Conservation (phyloP, 2,797 vertebrate genomes). For the Sparidentex hasta region DNA sequence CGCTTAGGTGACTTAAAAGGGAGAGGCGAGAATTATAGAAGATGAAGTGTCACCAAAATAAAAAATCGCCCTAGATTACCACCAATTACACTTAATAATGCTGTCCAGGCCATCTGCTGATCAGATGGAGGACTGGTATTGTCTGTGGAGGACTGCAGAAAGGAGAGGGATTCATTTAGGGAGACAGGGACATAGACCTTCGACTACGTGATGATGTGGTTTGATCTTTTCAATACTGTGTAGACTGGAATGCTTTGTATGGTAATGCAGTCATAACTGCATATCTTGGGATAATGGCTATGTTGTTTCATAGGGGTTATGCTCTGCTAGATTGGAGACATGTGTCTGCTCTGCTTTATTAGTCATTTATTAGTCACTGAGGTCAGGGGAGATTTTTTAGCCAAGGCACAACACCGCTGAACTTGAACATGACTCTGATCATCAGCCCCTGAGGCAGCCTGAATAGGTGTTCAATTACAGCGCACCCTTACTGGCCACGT, state of each 20-base stretch:
- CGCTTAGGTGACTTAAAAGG: conserved; percentile 93
- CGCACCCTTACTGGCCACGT: conserved; percentile 52
- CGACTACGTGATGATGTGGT: conserved; percentile 69
- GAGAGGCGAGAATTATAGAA: conserved; percentile 92
- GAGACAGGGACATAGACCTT: conserved; percentile 60
- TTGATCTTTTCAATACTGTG: conserved; percentile 66
- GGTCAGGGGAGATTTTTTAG: conserved; percentile 72
- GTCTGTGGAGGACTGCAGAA: conserved; percentile 58
- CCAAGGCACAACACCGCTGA: conserved; percentile 76
- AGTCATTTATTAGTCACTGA: conserved; percentile 82
- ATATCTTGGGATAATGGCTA: conserved; percentile 69
- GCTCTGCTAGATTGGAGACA: conserved; percentile 78
- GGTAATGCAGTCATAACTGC: conserved; percentile 71
- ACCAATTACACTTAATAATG: conserved; percentile 88
- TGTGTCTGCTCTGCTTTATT: conserved; percentile 80
- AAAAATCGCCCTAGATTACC: conserved; percentile 88
- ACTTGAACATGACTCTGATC: conserved; percentile 73
- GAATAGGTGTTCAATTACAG: conserved; percentile 71
- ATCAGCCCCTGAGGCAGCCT: conserved; percentile 65
- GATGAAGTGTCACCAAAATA: conserved; percentile 93
- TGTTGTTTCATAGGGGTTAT: conserved; percentile 71
- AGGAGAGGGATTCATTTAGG: conserved; percentile 59
- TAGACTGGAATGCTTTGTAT: conserved; percentile 68
- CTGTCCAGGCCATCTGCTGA: conserved; percentile 83
- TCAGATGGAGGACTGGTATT: conserved; percentile 82